These are phyloP conservation scores for Heptranchias perlo DNA, from an alignment of 2,113 vertebrate species.

Conservation along the genomic window DNA sequence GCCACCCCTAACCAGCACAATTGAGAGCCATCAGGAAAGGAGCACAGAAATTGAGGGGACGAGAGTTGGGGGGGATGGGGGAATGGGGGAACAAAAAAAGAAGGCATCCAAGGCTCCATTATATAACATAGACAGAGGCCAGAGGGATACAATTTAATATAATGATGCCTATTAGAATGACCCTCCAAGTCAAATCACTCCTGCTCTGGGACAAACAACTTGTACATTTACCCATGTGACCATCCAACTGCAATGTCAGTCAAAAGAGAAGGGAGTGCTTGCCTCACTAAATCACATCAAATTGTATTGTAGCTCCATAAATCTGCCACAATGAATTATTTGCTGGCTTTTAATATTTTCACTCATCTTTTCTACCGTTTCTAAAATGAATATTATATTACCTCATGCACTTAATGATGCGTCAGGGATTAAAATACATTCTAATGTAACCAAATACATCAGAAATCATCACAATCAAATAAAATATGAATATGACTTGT, in stretches of 20 bases:
- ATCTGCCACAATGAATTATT: neutral
- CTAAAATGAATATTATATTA: neutral
- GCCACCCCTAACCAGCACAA: neutral
- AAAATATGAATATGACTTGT: neutral
- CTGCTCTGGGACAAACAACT: neutral
- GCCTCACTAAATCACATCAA: neutral
- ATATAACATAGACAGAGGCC: neutral
- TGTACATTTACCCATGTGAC: neutral
- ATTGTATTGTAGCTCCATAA: neutral
- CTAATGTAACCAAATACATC: neutral
- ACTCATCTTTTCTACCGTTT: neutral
- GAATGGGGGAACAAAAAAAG: neutral
- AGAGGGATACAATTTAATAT: neutral
- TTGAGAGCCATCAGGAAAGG: neutral
- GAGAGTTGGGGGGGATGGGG: neutral
- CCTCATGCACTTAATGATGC: neutral
- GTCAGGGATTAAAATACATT: neutral
- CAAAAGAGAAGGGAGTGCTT: neutral
- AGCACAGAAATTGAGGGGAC: neutral
- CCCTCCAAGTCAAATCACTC: neutral
- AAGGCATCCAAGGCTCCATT: neutral
- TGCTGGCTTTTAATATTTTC: slow-evolving; percentile 1
- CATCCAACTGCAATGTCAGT: neutral
- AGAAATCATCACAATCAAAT: neutral
- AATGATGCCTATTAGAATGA: neutral